phyloP scores from a whole-genome alignment of 2,113 vertebrate genomes.

The Sorex fumeus region DNA sequence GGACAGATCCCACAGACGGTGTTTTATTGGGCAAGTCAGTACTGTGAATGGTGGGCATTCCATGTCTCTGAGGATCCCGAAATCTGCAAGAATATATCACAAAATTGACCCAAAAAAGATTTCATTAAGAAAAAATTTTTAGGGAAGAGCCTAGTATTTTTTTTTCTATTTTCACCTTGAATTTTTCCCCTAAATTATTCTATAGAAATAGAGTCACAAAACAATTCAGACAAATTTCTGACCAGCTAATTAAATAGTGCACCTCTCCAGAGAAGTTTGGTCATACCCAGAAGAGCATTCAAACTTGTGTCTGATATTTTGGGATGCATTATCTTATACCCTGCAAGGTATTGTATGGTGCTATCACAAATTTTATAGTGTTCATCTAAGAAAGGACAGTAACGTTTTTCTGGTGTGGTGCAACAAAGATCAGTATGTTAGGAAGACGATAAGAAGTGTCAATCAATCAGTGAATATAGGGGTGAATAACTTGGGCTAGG shows the following conservation, averaged over 20 bases:
- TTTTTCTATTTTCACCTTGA: constrained; percentile 28
- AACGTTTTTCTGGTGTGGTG: not conserved
- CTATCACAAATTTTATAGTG: not conserved
- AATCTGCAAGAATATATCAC: not conserved
- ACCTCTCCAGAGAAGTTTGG: not conserved
- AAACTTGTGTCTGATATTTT: constrained; percentile 19
- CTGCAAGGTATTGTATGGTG: not conserved
- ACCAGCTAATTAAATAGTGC: not conserved
- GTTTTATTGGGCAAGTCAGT: not conserved
- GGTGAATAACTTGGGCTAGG: not conserved
- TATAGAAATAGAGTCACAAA: not conserved
- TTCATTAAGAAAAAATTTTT: constrained; percentile 43
- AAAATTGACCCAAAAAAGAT: not conserved
- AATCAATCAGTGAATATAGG: not conserved
- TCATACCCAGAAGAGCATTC: constrained; percentile 8
- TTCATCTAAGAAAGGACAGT: not conserved
- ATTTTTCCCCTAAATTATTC: not conserved
- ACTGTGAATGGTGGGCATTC: not conserved
- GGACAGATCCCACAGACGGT: not conserved
- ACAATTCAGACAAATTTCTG: not conserved
- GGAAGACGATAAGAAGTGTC: constrained; percentile 3
- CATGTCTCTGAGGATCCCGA: not conserved
- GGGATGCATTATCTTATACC: not conserved
- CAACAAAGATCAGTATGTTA: not conserved
- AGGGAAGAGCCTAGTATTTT: not conserved